A percentile compares a stretch with the other conserved stretches of the same genome.
These are phyloP conservation scores for Montipora capitata DNA, from an alignment of 92 coral and sea anemone genomes.

Conservation along the genomic window DNA sequence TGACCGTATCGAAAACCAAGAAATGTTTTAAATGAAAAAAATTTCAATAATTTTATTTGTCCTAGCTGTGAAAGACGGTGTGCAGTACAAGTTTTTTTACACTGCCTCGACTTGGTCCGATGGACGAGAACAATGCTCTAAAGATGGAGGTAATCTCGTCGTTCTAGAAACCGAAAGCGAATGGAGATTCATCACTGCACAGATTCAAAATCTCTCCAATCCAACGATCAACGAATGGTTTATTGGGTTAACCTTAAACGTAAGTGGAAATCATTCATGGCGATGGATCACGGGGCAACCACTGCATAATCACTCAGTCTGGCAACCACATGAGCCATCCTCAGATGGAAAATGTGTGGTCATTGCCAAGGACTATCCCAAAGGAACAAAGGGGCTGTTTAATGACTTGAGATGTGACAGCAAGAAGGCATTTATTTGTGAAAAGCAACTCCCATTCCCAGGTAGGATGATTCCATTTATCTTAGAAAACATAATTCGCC, in stretches of 20 bases:
- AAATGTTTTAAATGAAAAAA: too few relatives aligned
- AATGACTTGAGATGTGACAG: slow-evolving; percentile 69
- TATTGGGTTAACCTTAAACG: slow-evolving; percentile 40
- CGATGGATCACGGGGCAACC: slow-evolving; percentile 74
- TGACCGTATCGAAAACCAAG: too few relatives aligned
- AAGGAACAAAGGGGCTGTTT: slow-evolving; percentile 46
- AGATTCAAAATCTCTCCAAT: slow-evolving; percentile 75
- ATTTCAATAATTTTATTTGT: neutral
- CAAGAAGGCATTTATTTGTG: slow-evolving; percentile 74
- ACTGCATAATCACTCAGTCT: slow-evolving; percentile 55
- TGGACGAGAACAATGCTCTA: slow-evolving; percentile 20
- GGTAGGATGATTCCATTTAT: neutral
- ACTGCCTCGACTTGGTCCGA: slow-evolving; percentile 6
- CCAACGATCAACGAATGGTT: slow-evolving; percentile 67
- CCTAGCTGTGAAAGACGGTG: slow-evolving; percentile 29
- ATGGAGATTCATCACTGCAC: slow-evolving; percentile 64
- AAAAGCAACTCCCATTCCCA: slow-evolving; percentile 2
- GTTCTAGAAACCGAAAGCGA: slow-evolving; percentile 71
- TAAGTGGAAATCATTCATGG: slow-evolving; percentile 29
- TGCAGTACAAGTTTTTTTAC: slow-evolving; percentile 10
- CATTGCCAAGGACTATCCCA: slow-evolving; percentile 64
- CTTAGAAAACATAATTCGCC: too few relatives aligned
- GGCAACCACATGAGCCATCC: slow-evolving; percentile 72
- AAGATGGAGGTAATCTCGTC: slow-evolving; percentile 68
- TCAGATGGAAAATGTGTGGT: slow-evolving; percentile 77